phyloP scores from a whole-genome alignment of 1,140 invertebrate genomes.

The Thaumatotibia leucotreta region DNA sequence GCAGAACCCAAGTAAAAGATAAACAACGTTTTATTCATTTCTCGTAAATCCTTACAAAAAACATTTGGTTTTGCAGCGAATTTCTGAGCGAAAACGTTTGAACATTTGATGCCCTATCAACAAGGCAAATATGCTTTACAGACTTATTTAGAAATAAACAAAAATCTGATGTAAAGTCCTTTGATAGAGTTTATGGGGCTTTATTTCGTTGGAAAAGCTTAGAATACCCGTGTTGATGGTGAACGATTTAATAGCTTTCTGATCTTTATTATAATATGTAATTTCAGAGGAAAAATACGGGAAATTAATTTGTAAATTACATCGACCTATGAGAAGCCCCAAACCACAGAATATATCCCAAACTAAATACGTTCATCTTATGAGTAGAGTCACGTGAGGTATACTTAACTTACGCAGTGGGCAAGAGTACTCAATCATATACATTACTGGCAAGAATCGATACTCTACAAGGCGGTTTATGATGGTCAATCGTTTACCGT shows the following conservation, averaged over 20 bases:
- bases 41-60: constrained; percentile 1
- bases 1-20: neutral
- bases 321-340: no score
- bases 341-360: no score
- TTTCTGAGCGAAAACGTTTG: neutral
- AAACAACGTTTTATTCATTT: neutral
- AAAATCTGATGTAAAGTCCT: neutral
- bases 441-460: no score
- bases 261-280: no score
- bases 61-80: neutral
- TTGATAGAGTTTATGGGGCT: neutral
- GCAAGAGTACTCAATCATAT: no score
- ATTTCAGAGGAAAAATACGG: no score
- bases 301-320: no score
- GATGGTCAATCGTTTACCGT: no score
- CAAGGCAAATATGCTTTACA: neutral
- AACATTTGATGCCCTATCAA: constrained; percentile 8
- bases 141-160: neutral
- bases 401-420: no score
- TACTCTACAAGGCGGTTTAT: no score
- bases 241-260: neutral
- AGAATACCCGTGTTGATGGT: neutral
- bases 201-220: neutral
- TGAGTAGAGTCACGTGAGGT: no score
- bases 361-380: no score